These are phyloP conservation scores for Drosophila crucigera DNA, from an alignment of 2,888 invertebrate species.

Conservation along the genomic window DNA sequence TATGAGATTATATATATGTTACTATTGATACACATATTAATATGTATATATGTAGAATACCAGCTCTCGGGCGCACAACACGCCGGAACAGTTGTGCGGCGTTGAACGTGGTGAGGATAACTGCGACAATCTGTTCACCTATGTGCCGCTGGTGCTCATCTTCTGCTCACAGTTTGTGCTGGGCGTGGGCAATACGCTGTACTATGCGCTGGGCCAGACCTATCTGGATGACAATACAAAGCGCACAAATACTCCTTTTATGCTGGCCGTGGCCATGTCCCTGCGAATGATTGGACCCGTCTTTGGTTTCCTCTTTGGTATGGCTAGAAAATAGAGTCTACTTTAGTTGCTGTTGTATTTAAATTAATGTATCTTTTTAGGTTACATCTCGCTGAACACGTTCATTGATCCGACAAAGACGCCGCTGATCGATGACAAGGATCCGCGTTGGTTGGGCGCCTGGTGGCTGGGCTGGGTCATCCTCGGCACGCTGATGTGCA, in stretches of 20 bases:
- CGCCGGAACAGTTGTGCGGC: slow-evolving; percentile 78
- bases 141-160: slow-evolving; percentile 87
- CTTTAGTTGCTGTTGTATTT: neutral
- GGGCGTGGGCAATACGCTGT: slow-evolving; percentile 89
- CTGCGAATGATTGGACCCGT: slow-evolving; percentile 86
- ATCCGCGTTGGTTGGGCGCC: slow-evolving; percentile 90
- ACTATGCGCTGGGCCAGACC: slow-evolving; percentile 89
- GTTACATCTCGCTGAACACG: slow-evolving; percentile 86
- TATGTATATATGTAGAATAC: slow-evolving; percentile 56
- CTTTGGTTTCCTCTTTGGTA: slow-evolving; percentile 87
- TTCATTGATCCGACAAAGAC: slow-evolving; percentile 88
- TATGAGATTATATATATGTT: neutral
- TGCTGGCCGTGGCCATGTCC: slow-evolving; percentile 86
- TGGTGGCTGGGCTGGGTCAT: slow-evolving; percentile 91
- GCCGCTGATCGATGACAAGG: slow-evolving; percentile 87
- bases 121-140: slow-evolving; percentile 86
- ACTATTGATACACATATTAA: neutral
- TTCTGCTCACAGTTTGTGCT: slow-evolving; percentile 89
- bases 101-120: slow-evolving; percentile 76
- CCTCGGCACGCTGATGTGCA: slow-evolving; percentile 86
- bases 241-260: slow-evolving; percentile 88
- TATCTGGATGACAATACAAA: slow-evolving; percentile 90
- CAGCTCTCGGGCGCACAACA: slow-evolving; percentile 35
- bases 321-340: neutral
- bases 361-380: slow-evolving; percentile 43